Evolutionary conservation across 2,888 invertebrate genomes (phyloP).

Genomic region (Troides helena): DNA sequence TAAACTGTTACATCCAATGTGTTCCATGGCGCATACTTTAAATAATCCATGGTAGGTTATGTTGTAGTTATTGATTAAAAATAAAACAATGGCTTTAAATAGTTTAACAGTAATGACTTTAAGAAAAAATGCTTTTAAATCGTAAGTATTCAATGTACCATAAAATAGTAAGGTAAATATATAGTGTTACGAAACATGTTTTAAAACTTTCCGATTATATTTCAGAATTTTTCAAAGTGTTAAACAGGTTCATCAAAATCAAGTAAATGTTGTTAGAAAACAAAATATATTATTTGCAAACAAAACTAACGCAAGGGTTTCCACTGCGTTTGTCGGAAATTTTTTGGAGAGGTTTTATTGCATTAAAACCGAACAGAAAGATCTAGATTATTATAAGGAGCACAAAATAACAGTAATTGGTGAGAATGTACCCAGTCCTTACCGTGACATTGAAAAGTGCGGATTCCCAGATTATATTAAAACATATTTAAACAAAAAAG

Average conservation of each 20-base stretch:
- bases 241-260: slow-evolving; percentile 34
- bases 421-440: slow-evolving; percentile 85
- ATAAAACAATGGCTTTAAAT: slow-evolving; percentile 21
- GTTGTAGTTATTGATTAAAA: slow-evolving; percentile 1
- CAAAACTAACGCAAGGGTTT: slow-evolving; percentile 1
- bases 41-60: slow-evolving; percentile 8
- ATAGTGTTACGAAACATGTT: too few species aligned
- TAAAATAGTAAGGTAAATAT: too few species aligned
- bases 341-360: slow-evolving; percentile 49
- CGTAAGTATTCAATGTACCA: slow-evolving; percentile 12
- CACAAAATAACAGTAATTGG: slow-evolving; percentile 88
- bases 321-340: background rate
- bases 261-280: slow-evolving; percentile 5
- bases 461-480: slow-evolving; percentile 87
- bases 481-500: slow-evolving; percentile 81
- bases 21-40: background rate
- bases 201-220: slow-evolving; percentile 27
- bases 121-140: slow-evolving; percentile 22
- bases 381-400: slow-evolving; percentile 82
- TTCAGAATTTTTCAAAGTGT: slow-evolving; percentile 50
- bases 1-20: background rate
- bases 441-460: slow-evolving; percentile 86
- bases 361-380: slow-evolving; percentile 52
- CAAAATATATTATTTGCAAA: slow-evolving; percentile 1
- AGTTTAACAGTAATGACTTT: slow-evolving; percentile 12